Percentiles rank a stretch among this genome's conserved stretches.
Conservation (phyloP, 2,888 invertebrate genomes). For the Platynereis dumerilii region DNA sequence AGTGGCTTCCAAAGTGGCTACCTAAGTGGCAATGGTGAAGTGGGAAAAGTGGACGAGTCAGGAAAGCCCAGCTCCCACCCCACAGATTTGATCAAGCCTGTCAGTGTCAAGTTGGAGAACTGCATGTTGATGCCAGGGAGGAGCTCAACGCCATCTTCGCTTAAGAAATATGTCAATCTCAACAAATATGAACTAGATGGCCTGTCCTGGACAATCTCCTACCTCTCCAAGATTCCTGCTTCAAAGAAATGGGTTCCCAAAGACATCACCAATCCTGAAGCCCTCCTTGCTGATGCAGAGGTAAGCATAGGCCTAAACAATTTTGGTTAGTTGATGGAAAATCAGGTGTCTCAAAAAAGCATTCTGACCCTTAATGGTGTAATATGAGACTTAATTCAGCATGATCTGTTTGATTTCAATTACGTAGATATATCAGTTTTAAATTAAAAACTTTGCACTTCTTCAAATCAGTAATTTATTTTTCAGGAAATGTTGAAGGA, state of each 20-base stretch:
- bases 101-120: constrained; percentile 34
- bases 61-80: constrained; percentile 14
- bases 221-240: constrained; percentile 85
- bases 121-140: constrained; percentile 16
- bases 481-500: constrained; percentile 81
- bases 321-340: not conserved
- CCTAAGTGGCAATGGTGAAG: too few species aligned
- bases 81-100: constrained; percentile 28
- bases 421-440: too few species aligned
- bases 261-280: constrained; percentile 85
- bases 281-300: constrained; percentile 82
- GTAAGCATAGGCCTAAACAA: constrained; percentile 36
- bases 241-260: constrained; percentile 92
- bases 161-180: constrained; percentile 38
- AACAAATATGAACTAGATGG: constrained; percentile 56
- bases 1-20: too few species aligned
- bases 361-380: not conserved
- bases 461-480: too few species aligned
- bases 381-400: not conserved
- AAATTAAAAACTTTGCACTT: too few species aligned
- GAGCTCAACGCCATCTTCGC: not conserved
- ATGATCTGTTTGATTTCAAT: not conserved
- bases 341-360: not conserved
- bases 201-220: constrained; percentile 76
- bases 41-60: too few species aligned